phyloP scores from a whole-genome alignment of 2,113 vertebrate species.

The Xenopus laevis region DNA sequence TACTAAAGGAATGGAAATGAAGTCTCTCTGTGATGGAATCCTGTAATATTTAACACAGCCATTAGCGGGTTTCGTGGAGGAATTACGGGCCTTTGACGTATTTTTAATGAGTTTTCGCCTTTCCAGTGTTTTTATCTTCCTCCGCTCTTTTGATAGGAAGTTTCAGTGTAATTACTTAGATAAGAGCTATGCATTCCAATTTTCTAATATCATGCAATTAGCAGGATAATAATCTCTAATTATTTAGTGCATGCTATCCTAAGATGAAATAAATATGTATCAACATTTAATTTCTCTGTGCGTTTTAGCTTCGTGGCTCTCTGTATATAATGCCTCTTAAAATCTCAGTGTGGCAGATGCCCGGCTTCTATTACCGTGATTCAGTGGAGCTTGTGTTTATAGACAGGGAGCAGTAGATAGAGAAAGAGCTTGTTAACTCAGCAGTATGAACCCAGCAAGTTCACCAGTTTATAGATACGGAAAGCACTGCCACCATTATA shows the following conservation, averaged over 20 bases:
- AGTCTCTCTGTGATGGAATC: no score
- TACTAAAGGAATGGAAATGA: no score
- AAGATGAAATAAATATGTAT: slow-evolving; percentile 49
- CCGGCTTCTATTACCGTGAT: no score
- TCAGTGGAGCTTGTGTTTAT: no score
- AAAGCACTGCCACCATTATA: no score
- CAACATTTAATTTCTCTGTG: slow-evolving; percentile 21
- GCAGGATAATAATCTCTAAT: slow-evolving; percentile 55
- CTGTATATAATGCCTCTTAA: not conserved
- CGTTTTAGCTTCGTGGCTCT: not conserved
- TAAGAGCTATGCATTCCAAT: slow-evolving; percentile 49
- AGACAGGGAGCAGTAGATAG: no score
- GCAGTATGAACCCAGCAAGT: no score
- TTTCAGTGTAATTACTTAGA: slow-evolving; percentile 53
- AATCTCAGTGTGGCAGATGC: not conserved
- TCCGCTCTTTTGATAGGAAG: slow-evolving; percentile 50
- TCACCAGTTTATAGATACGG: no score
- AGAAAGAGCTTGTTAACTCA: no score
- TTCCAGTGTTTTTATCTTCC: slow-evolving; percentile 23
- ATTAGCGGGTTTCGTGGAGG: no score
- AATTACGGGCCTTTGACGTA: slow-evolving; percentile 6
- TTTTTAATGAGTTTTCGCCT: slow-evolving; percentile 48
- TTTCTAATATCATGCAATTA: slow-evolving; percentile 56
- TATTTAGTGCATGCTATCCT: slow-evolving; percentile 48
- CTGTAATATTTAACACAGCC: no score